These are phyloP conservation scores for Xanthorhoe spadicearia DNA, from an alignment of 2,888 invertebrate species.

Conservation along the genomic window DNA sequence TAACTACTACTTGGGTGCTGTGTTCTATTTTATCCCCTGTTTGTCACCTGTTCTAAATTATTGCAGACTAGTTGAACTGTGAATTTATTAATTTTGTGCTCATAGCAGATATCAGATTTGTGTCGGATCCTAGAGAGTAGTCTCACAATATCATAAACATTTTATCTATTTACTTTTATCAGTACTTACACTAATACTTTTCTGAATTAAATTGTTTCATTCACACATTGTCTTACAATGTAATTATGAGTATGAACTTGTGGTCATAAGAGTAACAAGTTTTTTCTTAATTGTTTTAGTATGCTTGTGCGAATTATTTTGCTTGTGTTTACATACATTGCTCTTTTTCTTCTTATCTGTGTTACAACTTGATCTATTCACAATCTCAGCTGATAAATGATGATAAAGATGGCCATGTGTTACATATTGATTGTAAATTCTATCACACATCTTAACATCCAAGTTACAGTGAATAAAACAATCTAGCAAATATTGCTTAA, in stretches of 20 bases:
- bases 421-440: slow-evolving; percentile 1
- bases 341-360: slow-evolving; percentile 1
- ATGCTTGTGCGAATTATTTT: slow-evolving; percentile 7
- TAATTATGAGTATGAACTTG: no score
- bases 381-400: slow-evolving; percentile 10
- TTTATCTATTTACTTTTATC: no score
- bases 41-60: slow-evolving; percentile 8
- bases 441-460: neutral
- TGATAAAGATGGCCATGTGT: slow-evolving; percentile 2
- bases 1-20: slow-evolving; percentile 15
- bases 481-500: neutral
- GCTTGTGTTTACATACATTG: slow-evolving; percentile 4
- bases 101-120: neutral
- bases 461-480: neutral
- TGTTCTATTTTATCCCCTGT: slow-evolving; percentile 17
- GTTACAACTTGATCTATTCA: slow-evolving; percentile 5
- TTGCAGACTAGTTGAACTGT: neutral
- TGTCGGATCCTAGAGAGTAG: neutral
- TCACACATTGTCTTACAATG: no score
- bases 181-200: no score
- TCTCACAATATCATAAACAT: neutral
- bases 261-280: no score
- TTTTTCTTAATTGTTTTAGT: neutral
- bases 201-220: no score
- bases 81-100: neutral